Conservation (phyloP, 2,888 invertebrate species). For the Helicoverpa assulta region DNA sequence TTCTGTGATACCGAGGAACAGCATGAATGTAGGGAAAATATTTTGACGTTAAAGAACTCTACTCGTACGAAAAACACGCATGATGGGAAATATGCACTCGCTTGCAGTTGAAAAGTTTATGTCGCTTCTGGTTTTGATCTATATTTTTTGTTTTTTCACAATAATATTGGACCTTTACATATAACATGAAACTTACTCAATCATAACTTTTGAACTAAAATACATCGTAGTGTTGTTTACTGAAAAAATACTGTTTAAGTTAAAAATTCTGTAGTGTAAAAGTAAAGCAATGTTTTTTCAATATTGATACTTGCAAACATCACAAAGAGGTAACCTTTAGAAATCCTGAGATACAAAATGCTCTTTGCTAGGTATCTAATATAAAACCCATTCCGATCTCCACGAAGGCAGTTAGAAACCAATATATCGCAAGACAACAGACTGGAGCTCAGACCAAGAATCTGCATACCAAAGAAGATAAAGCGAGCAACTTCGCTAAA, state of each 20-base stretch:
- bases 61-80: conserved; percentile 29
- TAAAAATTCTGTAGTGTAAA: no score
- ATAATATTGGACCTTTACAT: background rate
- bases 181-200: background rate
- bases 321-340: no score
- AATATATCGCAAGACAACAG: conserved; percentile 53
- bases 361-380: no score
- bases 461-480: conserved; percentile 46
- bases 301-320: no score
- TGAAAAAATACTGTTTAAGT: no score
- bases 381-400: conserved; percentile 12
- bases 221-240: no score
- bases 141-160: conserved; percentile 4
- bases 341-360: no score
- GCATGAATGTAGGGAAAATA: background rate
- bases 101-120: conserved; percentile 39
- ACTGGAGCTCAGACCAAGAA: conserved; percentile 23
- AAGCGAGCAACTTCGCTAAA: conserved; percentile 28
- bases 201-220: no score
- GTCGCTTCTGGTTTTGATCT: conserved; percentile 22
- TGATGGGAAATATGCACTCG: conserved; percentile 37
- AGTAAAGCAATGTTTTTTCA: no score
- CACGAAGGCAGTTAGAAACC: conserved; percentile 30
- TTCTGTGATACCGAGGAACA: background rate
- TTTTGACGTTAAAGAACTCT: background rate